Evolutionary conservation across 2,797 vertebrate species (phyloP).

Genomic region (Scolopax rusticola): DNA sequence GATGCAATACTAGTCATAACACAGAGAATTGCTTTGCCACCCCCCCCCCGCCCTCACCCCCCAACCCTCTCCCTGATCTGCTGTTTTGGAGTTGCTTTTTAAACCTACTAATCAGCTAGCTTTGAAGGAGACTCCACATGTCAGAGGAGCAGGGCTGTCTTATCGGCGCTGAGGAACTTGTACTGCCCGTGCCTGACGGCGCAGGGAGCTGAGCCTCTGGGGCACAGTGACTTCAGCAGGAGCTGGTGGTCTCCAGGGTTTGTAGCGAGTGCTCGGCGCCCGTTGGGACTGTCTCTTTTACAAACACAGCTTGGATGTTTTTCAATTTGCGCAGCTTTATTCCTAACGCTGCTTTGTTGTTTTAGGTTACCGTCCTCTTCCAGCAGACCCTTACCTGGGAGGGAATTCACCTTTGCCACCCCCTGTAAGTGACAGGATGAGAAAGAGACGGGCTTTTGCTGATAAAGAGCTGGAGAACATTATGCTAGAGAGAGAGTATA

Average conservation of each 20-base stretch:
- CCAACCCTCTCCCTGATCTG: fast-evolving
- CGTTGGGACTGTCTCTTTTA: background rate
- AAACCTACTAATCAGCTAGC: background rate
- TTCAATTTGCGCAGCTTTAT: background rate
- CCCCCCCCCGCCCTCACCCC: fast-evolving
- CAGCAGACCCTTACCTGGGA: constrained; percentile 87
- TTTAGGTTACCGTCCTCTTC: constrained; percentile 92
- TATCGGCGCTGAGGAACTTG: background rate
- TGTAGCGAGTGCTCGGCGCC: fast-evolving
- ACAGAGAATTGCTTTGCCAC: background rate
- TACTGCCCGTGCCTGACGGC: background rate
- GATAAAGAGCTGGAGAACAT: constrained; percentile 98
- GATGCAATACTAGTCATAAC: background rate
- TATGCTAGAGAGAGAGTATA: constrained; percentile 98
- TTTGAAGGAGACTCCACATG: background rate
- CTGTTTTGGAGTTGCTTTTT: background rate
- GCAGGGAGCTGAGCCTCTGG: background rate
- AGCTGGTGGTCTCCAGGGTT: background rate
- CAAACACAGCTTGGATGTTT: background rate
- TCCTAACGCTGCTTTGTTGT: constrained; percentile 54
- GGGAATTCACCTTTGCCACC: constrained; percentile 87
- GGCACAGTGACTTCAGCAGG: background rate
- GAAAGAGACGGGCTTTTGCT: constrained; percentile 96
- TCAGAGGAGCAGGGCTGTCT: background rate
- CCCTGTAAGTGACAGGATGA: constrained; percentile 97